Evolutionary conservation across 2,797 vertebrate species (phyloP), one percentile per base, ranked within the genome.

Genomic region (Paramormyrops hopkinsi): DNA sequence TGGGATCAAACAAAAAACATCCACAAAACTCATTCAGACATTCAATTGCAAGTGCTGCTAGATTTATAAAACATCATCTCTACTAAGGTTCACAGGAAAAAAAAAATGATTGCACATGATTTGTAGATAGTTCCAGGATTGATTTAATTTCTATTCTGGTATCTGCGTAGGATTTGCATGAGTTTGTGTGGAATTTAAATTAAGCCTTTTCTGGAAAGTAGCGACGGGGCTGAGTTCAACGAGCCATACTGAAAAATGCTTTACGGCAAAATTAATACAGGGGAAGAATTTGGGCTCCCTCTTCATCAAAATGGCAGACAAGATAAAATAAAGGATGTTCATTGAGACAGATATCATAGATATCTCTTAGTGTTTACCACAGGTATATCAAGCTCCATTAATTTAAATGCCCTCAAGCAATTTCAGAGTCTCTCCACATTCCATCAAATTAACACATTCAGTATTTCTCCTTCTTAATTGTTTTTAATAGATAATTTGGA

Each of bases 161-260:
- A 41, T 79, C 73, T 79, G 37, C 73, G 46, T n/a, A 46, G 73
- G 73, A 79, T 73, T 73, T 73, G 65, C 29, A 37, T 17, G 65
- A 73, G 65, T 73, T 73, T 73, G 65, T 37, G 65, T 73, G 65
- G 65, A 73, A 73, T 79, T 79, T 79, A 79, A 79, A 79, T 79
- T 44, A 46, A 79, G 73, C 37, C 41, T 41, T 79, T 29, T 19
- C 37, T 79, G 73, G 41, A 79, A 79, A 44, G 73, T 37, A 79
- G 37, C 17, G 17, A n/a, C 7, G 37, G 7, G 73, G 7, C 33
- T 7, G 17, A 46, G 17, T n/a, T 44, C 33, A 79, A 46, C 7
- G 6, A 79, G 73, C 17, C 19, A 0, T n/a, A 41, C 37, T 79
- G 73, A 79, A 79, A 79, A 79, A 79, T 79, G 73, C 19, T 44